Evolutionary conservation across 2,888 invertebrate genomes (phyloP).

Genomic region (Drosophila atripex): DNA sequence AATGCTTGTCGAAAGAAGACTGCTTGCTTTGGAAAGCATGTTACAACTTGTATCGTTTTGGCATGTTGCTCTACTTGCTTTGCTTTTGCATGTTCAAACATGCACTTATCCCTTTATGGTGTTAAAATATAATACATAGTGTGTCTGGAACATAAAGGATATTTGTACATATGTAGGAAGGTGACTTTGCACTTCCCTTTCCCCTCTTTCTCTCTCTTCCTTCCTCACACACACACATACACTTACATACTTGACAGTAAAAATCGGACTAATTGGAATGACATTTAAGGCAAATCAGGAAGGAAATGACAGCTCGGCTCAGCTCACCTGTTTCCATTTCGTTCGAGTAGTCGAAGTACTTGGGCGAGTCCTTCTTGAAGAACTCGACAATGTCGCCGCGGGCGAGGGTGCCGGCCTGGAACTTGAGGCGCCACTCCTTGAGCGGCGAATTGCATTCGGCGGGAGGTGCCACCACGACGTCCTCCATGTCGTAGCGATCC

Average conservation of each 20-base stretch:
- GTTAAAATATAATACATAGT: too few species aligned
- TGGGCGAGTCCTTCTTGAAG: slow-evolving; percentile 81
- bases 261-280: not conserved
- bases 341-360: slow-evolving; percentile 81
- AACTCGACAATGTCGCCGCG: slow-evolving; percentile 81
- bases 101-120: too few species aligned
- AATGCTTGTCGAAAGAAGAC: too few species aligned
- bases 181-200: too few species aligned
- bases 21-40: too few species aligned
- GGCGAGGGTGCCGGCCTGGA: slow-evolving; percentile 80
- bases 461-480: slow-evolving; percentile 76
- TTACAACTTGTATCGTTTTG: too few species aligned
- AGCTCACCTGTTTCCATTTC: slow-evolving; percentile 81
- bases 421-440: slow-evolving; percentile 83
- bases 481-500: slow-evolving; percentile 81
- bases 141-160: too few species aligned
- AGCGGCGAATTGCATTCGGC: slow-evolving; percentile 70
- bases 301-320: not conserved
- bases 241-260: not conserved
- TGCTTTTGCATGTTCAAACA: too few species aligned
- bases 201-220: too few species aligned
- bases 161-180: too few species aligned
- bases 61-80: too few species aligned
- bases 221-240: too few species aligned
- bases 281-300: not conserved